Conservation (phyloP, 2,797 vertebrate genomes). For the Gouania willdenowi region DNA sequence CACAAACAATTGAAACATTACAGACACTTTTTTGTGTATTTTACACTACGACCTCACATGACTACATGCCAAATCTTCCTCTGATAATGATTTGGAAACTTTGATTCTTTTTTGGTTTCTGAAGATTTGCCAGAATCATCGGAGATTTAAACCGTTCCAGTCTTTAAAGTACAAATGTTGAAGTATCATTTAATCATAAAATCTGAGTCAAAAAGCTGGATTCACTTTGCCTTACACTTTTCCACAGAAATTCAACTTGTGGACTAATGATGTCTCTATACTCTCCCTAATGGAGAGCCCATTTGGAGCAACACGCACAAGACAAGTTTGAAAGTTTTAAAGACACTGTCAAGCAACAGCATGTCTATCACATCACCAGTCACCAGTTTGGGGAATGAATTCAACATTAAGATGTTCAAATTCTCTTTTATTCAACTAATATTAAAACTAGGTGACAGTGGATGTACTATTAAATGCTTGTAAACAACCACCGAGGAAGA, state of each 20-base stretch:
- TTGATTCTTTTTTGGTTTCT: slow-evolving; percentile 12
- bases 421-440: slow-evolving; percentile 14
- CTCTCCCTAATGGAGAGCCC: slow-evolving; percentile 3
- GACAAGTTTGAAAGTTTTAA: slow-evolving; percentile 17
- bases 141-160: slow-evolving; percentile 6
- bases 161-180: slow-evolving; percentile 4
- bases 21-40: slow-evolving; percentile 2
- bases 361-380: slow-evolving; percentile 15
- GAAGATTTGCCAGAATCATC: not conserved
- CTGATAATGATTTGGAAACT: slow-evolving; percentile 10
- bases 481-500: slow-evolving; percentile 18
- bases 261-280: slow-evolving; percentile 27
- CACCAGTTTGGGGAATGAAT: slow-evolving; percentile 43
- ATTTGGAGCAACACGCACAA: slow-evolving; percentile 2
- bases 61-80: slow-evolving; percentile 2
- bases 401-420: slow-evolving; percentile 44
- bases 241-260: slow-evolving; percentile 9
- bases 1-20: not conserved
- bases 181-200: slow-evolving; percentile 5
- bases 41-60: slow-evolving; percentile 5
- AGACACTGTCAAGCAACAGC: slow-evolving; percentile 10
- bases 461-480: slow-evolving; percentile 21
- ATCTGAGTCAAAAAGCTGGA: slow-evolving; percentile 13
- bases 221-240: slow-evolving; percentile 3
- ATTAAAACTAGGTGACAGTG: slow-evolving; percentile 33